Percentiles rank a stretch among this genome's conserved stretches.
These are phyloP conservation scores for Champsocephalus esox DNA, from an alignment of 2,797 vertebrate genomes.

Conservation along the genomic window DNA sequence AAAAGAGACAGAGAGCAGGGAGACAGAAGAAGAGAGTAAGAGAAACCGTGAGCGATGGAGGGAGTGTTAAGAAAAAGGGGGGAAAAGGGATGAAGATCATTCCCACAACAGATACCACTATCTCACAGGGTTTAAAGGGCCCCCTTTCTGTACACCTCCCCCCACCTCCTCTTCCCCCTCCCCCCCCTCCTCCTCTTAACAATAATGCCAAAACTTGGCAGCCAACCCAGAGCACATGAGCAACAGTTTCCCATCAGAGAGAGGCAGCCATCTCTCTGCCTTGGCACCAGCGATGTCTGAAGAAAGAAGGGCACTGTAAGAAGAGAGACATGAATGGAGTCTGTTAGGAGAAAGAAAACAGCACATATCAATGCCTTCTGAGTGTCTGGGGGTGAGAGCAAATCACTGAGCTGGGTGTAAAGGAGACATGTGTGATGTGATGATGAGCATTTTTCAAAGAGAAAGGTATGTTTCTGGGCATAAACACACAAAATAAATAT, in stretches of 20 bases:
- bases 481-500: background rate
- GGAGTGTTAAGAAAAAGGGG: constrained; percentile 51
- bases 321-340: constrained; percentile 78
- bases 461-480: background rate
- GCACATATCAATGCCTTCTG: constrained; percentile 60
- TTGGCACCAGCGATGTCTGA: constrained; percentile 79
- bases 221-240: constrained; percentile 76
- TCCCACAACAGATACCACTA: constrained; percentile 81
- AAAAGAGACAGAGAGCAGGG: constrained; percentile 52
- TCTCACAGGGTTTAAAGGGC: constrained; percentile 84
- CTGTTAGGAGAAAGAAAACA: constrained; percentile 49
- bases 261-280: constrained; percentile 78
- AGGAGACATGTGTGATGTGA: background rate
- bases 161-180: background rate
- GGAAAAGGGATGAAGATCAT: constrained; percentile 75
- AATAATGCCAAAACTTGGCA: constrained; percentile 88
- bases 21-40: constrained; percentile 31
- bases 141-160: constrained; percentile 68
- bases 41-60: constrained; percentile 49
- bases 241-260: constrained; percentile 86
- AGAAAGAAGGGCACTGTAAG: constrained; percentile 82
- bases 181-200: constrained; percentile 49
- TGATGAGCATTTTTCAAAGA: background rate
- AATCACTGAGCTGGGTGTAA: constrained; percentile 16
- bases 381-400: constrained; percentile 59